phyloP scores from a whole-genome alignment of 2,797 vertebrate species.

The Rhadinocentrus ornatus region DNA sequence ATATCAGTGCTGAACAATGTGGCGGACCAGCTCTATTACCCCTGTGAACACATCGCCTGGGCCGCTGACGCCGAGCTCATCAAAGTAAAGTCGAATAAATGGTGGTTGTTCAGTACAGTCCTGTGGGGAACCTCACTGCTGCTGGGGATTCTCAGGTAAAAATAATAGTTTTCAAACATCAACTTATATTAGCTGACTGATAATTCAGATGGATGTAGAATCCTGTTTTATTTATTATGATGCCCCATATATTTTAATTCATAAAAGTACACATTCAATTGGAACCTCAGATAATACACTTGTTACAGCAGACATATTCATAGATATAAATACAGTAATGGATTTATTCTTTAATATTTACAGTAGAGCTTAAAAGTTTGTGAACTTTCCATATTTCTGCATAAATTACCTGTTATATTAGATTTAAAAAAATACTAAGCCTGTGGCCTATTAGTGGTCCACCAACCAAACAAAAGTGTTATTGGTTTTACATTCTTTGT shows the following conservation, averaged over 20 bases:
- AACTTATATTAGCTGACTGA: neutral
- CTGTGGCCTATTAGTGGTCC: too few species aligned
- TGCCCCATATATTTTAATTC: neutral
- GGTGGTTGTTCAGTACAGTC: slow-evolving; percentile 89
- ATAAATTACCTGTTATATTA: too few species aligned
- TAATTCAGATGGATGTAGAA: neutral
- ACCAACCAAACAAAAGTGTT: too few species aligned
- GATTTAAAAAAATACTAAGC: too few species aligned
- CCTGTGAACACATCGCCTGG: slow-evolving; percentile 96
- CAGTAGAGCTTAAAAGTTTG: neutral
- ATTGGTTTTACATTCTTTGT: too few species aligned
- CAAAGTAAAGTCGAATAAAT: slow-evolving; percentile 79
- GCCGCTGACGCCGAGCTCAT: slow-evolving; percentile 88
- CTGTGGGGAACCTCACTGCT: slow-evolving; percentile 91
- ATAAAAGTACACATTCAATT: neutral
- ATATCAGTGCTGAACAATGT: slow-evolving; percentile 89
- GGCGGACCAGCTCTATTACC: slow-evolving; percentile 95
- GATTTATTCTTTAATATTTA: neutral
- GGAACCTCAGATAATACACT: neutral
- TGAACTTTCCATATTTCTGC: neutral
- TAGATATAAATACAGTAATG: neutral
- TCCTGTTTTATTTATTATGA: neutral
- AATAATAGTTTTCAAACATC: neutral
- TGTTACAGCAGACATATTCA: neutral
- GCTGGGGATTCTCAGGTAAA: slow-evolving; percentile 86